These are phyloP conservation scores for Liposcelis brunnea DNA, from an alignment of 2,888 invertebrate species.

Conservation along the genomic window DNA sequence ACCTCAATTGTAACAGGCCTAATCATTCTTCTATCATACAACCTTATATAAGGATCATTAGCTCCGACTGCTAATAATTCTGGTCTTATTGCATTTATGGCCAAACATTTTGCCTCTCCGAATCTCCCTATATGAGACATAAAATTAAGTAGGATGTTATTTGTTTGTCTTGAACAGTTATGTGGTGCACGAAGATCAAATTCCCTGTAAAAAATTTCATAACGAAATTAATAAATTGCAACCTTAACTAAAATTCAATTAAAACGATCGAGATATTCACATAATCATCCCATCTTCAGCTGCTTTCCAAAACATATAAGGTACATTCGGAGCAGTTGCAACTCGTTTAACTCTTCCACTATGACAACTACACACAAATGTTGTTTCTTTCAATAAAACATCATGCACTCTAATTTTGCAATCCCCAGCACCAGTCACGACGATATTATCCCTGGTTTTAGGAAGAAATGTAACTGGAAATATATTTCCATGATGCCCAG, in stretches of 20 bases:
- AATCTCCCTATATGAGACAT: slow-evolving; percentile 51
- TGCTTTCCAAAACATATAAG: slow-evolving; percentile 83
- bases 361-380: slow-evolving; percentile 68
- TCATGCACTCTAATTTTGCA: slow-evolving; percentile 42
- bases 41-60: slow-evolving; percentile 79
- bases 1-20: slow-evolving; percentile 30
- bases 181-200: slow-evolving; percentile 74
- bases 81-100: slow-evolving; percentile 69
- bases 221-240: no score
- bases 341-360: slow-evolving; percentile 77
- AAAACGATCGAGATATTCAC: slow-evolving; percentile 31
- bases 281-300: slow-evolving; percentile 85
- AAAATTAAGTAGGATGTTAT: slow-evolving; percentile 63
- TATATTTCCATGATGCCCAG: slow-evolving; percentile 89
- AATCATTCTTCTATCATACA: slow-evolving; percentile 87
- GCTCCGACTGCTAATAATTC: slow-evolving; percentile 85
- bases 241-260: no score
- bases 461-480: slow-evolving; percentile 84
- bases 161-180: slow-evolving; percentile 42
- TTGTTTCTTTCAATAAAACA: slow-evolving; percentile 32
- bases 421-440: slow-evolving; percentile 50
- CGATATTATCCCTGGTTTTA: slow-evolving; percentile 34
- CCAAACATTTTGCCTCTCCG: slow-evolving; percentile 79
- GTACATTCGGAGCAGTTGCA: slow-evolving; percentile 69
- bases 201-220: no score